Evolutionary conservation across 2,113 vertebrate genomes (phyloP), one percentile per base, ranked within the genome.

Genomic region (Tachysurus fulvidraco): DNA sequence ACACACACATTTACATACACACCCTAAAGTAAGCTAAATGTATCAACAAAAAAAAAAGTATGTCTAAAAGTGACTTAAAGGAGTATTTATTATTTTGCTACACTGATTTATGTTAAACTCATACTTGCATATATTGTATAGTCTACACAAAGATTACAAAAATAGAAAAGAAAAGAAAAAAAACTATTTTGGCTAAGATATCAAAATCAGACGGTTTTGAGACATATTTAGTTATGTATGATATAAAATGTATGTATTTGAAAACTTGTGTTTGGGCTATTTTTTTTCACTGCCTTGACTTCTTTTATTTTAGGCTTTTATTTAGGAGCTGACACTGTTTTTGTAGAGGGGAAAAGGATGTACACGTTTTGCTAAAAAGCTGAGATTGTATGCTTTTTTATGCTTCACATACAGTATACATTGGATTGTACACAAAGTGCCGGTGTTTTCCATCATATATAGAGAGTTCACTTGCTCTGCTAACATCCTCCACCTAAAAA

Each of bases 41-140:
- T 82, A 96, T 92, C 93, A 93, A 94, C 90, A 94, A 91, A 93
- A 94, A 94, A 94, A 81, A 94, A 95, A 94, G 91, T 90, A 83
- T 92, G 95, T 92, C 86, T 87, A 94, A 90, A 93, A 90, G 89
- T 93, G 91, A 94, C 88, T 93, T 93, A 89, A 88, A 89, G 89
- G 93, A 95, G 94, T 98, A 98, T 97, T 98, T 98, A 97, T 98
- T 98, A 97, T 95, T 95, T 94, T 94, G 93, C 96, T 96, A 93
- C 93, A 89, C 92, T 92, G 94, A 95, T 95, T 93, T 93, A 93
- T 86, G 90, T 25, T 95, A 94, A 36, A 91, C 92, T 52, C 86
- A 88, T 90, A 87, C 81, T 92, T 93, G 93, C 92, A 92, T 91
- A 87, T 92, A 91, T 91, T 95, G 93, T 95, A 95, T 94, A 93